Evolutionary conservation across 2,797 vertebrate genomes (phyloP).

Genomic region (Acestrorhynchus altus): DNA sequence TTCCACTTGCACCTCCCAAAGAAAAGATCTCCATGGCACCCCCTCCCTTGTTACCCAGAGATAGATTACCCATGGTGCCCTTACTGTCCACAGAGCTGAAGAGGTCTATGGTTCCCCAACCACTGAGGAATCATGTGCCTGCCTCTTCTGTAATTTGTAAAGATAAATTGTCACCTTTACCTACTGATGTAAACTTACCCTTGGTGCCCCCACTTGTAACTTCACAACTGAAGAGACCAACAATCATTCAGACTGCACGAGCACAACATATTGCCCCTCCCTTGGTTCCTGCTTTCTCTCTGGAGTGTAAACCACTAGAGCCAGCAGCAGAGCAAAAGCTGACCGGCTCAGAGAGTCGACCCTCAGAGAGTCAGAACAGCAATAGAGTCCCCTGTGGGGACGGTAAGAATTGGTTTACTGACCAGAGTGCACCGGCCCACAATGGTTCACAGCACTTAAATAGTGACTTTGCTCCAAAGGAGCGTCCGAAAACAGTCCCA

Average conservation of each 20-base stretch:
- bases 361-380: constrained; percentile 83
- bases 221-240: constrained; percentile 69
- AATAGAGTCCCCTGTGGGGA: constrained; percentile 85
- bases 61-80: constrained; percentile 45
- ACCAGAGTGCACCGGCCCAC: constrained; percentile 81
- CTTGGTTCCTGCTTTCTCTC: constrained; percentile 62
- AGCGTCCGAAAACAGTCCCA: constrained; percentile 74
- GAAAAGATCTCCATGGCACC: constrained; percentile 62
- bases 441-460: constrained; percentile 83
- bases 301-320: constrained; percentile 83
- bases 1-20: constrained; percentile 64
- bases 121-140: constrained; percentile 35
- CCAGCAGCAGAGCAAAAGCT: constrained; percentile 84
- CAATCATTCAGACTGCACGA: constrained; percentile 81
- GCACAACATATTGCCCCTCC: constrained; percentile 63
- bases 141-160: constrained; percentile 59
- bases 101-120: constrained; percentile 40
- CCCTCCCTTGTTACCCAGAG: constrained; percentile 46
- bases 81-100: constrained; percentile 48
- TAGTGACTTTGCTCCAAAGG: constrained; percentile 75
- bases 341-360: constrained; percentile 82
- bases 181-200: constrained; percentile 64
- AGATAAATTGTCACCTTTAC: constrained; percentile 67
- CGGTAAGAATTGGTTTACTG: constrained; percentile 86
- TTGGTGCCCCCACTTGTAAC: constrained; percentile 61